phyloP scores from a whole-genome alignment of 2,888 invertebrate genomes.

The Synergus umbraculus region DNA sequence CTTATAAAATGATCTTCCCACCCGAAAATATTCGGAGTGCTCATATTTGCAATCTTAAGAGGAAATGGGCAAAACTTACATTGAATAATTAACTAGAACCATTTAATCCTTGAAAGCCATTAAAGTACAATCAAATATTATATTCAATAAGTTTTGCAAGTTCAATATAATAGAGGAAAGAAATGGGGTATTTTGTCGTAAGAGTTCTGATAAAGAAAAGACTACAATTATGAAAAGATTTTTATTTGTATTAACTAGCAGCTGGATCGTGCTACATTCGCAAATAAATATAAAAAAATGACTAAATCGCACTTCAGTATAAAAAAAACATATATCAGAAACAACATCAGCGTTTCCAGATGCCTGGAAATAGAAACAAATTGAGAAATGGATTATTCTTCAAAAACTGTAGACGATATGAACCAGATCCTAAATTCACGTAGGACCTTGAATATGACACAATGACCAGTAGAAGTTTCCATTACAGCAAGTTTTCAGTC shows the following conservation, averaged over 20 bases:
- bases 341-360: not conserved
- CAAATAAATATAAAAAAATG: conserved; percentile 32
- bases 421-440: not conserved
- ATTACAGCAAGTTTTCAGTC: conserved; percentile 24
- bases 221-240: conserved; percentile 1
- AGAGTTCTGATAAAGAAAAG: not conserved
- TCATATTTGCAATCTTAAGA: not conserved
- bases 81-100: not conserved
- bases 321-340: not conserved
- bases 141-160: not conserved
- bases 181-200: not conserved
- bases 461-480: not conserved
- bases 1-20: not conserved
- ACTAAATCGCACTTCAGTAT: conserved; percentile 24
- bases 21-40: not conserved
- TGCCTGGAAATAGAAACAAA: not conserved
- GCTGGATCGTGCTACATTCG: not conserved
- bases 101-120: not conserved
- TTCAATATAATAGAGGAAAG: not conserved
- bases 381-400: not conserved
- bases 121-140: not conserved
- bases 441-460: not conserved
- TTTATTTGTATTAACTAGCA: not conserved
- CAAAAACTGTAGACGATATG: conserved; percentile 8
- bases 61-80: not conserved